Percentiles rank a stretch among this genome's conserved stretches.
Evolutionary conservation across 2,113 vertebrate species (phyloP).

Genomic region (Meriones unguiculatus): DNA sequence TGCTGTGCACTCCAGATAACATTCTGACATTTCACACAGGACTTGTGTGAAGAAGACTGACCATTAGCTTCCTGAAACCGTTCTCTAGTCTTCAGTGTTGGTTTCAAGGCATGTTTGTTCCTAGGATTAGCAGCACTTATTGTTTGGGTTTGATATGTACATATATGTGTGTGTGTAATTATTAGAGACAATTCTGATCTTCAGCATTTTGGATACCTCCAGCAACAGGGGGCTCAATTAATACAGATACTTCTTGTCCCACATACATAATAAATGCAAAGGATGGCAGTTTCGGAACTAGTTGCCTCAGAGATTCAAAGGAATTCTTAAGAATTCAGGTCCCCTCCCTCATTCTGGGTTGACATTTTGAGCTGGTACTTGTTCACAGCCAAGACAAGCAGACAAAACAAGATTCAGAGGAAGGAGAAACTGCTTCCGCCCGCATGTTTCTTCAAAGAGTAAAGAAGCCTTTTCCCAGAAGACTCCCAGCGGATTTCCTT

Average conservation of each 20-base stretch:
- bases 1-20: neutral
- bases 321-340: neutral
- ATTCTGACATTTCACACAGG: neutral
- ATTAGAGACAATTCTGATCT: neutral
- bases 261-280: neutral
- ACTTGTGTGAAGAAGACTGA: neutral
- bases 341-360: neutral
- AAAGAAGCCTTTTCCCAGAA: constrained; percentile 4
- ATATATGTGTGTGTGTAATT: neutral
- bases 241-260: neutral
- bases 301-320: neutral
- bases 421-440: neutral
- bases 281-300: neutral
- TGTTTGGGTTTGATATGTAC: neutral
- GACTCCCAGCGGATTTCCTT: neutral
- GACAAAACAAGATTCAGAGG: neutral
- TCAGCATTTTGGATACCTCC: neutral
- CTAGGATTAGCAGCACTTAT: neutral
- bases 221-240: neutral
- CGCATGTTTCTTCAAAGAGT: neutral
- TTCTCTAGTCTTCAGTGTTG: neutral
- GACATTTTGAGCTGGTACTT: fast-evolving
- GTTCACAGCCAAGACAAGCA: neutral
- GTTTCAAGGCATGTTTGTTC: neutral
- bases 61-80: neutral